Conservation (phyloP, 2,113 vertebrate species). For the Serranochromis macrocephalus region DNA sequence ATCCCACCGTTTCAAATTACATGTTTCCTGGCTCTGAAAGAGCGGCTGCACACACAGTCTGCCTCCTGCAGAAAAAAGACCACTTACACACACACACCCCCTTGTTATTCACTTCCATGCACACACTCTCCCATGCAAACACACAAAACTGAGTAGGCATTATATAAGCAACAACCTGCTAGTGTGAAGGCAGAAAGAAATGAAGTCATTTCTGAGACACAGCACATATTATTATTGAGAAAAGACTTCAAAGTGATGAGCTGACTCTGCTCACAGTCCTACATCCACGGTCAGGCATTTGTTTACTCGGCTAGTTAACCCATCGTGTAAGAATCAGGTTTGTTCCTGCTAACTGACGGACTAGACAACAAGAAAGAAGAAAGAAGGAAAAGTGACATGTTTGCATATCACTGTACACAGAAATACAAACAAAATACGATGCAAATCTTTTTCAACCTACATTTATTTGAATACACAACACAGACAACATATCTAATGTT, state of each 20-base stretch:
- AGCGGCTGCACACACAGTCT: not conserved
- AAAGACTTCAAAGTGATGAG: not conserved
- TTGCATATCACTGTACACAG: not conserved
- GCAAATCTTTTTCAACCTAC: not conserved
- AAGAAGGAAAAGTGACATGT: not conserved
- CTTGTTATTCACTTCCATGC: not conserved
- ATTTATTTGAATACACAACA: not conserved
- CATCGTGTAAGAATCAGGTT: not conserved
- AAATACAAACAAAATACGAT: not conserved
- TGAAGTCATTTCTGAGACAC: not conserved
- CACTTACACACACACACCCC: not conserved
- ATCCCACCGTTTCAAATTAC: slow-evolving; percentile 63
- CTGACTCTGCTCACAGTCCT: not conserved
- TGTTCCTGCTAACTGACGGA: not conserved
- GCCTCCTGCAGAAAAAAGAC: not conserved
- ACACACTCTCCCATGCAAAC: not conserved
- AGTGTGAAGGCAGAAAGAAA: not conserved
- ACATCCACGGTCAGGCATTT: not conserved
- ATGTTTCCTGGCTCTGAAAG: slow-evolving; percentile 59
- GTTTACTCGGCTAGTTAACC: not conserved
- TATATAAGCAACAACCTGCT: not conserved
- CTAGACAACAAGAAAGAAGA: too few relatives aligned
- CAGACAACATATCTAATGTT: not conserved
- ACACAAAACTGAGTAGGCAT: not conserved
- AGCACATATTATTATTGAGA: not conserved